Evolutionary conservation across 2,888 invertebrate genomes (phyloP).

Genomic region (Operophtera brumata): DNA sequence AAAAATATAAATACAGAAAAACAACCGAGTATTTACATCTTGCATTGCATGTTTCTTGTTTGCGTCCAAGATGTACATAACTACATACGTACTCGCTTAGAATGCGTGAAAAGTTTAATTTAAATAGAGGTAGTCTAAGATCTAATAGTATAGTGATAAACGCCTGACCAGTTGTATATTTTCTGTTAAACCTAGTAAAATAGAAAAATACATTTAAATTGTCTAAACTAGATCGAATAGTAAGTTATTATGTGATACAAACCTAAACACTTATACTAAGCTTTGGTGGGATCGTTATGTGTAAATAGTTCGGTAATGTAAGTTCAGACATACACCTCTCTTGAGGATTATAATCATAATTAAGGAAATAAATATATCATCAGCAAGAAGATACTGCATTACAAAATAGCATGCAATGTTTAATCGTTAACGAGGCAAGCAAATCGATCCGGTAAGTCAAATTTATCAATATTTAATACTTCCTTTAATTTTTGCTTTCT

Average conservation of each 20-base stretch:
- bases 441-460: conserved; percentile 1
- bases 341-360: conserved; percentile 22
- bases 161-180: not conserved
- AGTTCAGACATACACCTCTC: conserved; percentile 38
- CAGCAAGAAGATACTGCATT: conserved; percentile 1
- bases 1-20: not conserved
- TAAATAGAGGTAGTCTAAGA: not conserved
- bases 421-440: conserved; percentile 12
- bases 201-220: conserved; percentile 52
- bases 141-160: conserved; percentile 6
- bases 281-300: conserved; percentile 79
- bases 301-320: conserved; percentile 64
- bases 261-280: conserved; percentile 73
- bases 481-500: conserved; percentile 18
- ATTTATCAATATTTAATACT: not conserved
- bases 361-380: conserved; percentile 14
- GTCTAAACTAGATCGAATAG: conserved; percentile 46
- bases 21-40: conserved; percentile 1
- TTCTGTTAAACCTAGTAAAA: conserved; percentile 31
- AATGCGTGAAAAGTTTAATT: not conserved
- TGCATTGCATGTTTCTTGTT: not conserved
- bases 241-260: conserved; percentile 54
- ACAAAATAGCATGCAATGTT: conserved; percentile 5
- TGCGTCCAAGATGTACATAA: not conserved
- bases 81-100: not conserved